These are phyloP conservation scores for Paratrypauchen microcephalus DNA, from an alignment of 2,797 vertebrate genomes.

Conservation along the genomic window DNA sequence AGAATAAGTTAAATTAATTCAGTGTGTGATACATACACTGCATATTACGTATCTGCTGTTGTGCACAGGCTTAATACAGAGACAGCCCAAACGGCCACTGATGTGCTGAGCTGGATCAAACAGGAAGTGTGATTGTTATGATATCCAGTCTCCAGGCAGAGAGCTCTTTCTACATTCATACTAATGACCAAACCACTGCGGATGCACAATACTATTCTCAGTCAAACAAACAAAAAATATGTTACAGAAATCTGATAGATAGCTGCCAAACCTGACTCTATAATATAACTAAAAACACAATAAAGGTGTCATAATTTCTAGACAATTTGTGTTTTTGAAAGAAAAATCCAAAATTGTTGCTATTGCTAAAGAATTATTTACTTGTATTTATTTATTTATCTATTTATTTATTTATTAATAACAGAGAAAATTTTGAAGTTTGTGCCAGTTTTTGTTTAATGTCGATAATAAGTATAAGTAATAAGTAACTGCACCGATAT, in stretches of 20 bases:
- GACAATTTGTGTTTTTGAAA: no score
- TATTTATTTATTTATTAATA: no score
- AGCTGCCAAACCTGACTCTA: background rate
- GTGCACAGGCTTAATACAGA: background rate
- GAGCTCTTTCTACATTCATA: background rate
- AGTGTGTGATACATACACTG: background rate
- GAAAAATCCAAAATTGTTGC: no score
- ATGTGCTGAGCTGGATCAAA: background rate
- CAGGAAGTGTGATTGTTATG: conserved; percentile 8
- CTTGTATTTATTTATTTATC: background rate
- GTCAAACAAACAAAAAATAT: background rate
- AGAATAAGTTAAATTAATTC: background rate
- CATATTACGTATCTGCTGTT: background rate
- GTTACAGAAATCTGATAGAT: background rate
- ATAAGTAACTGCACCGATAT: no score
- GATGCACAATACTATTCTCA: background rate
- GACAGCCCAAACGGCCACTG: background rate
- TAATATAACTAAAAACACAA: background rate
- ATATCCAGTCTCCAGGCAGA: conserved; percentile 2
- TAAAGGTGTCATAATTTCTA: background rate
- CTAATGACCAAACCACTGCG: background rate
- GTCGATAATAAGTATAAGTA: background rate
- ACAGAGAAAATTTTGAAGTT: background rate
- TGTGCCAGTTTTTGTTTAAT: background rate
- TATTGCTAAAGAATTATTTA: background rate